Evolutionary conservation across 1,140 invertebrate genomes (phyloP).

Genomic region (Calephelis virginiensis): DNA sequence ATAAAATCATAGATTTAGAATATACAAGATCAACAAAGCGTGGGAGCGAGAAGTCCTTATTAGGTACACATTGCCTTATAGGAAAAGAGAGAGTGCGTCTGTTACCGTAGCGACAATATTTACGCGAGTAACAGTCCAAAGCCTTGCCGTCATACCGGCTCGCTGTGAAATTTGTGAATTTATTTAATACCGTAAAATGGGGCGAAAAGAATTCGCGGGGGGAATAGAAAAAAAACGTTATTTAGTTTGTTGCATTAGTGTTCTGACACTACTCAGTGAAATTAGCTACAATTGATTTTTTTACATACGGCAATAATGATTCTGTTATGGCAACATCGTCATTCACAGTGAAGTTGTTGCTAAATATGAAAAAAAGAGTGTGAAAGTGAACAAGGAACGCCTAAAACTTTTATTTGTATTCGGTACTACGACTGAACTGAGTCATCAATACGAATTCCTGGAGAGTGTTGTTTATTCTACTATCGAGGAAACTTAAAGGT

Average conservation of each 20-base stretch:
- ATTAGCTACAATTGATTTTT: slow-evolving; percentile 20
- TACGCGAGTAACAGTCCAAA: too few relatives aligned
- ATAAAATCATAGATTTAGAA: too few relatives aligned
- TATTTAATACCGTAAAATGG: too few relatives aligned
- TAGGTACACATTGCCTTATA: too few relatives aligned
- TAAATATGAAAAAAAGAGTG: slow-evolving; percentile 18
- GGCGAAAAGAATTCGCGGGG: slow-evolving; percentile 19
- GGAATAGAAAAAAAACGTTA: slow-evolving; percentile 18
- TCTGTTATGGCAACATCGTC: slow-evolving; percentile 18
- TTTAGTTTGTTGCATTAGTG: too few relatives aligned
- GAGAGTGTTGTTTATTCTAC: slow-evolving; percentile 5
- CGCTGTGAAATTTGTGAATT: too few relatives aligned
- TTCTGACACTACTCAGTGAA: not conserved
- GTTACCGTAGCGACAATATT: too few relatives aligned
- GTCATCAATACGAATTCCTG: slow-evolving; percentile 14
- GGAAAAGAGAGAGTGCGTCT: too few relatives aligned
- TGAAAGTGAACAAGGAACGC: slow-evolving; percentile 9
- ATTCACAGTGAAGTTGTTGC: slow-evolving; percentile 15
- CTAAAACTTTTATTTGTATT: slow-evolving; percentile 17
- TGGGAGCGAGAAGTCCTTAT: too few relatives aligned
- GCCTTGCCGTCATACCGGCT: too few relatives aligned
- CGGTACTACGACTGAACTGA: slow-evolving; percentile 10
- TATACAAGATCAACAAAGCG: too few relatives aligned
- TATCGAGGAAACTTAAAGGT: slow-evolving; percentile 18
- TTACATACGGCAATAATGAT: slow-evolving; percentile 17